These are phyloP conservation scores for Rhegmatorhina hoffmannsi DNA, from an alignment of 2,113 vertebrate genomes.

Conservation along the genomic window DNA sequence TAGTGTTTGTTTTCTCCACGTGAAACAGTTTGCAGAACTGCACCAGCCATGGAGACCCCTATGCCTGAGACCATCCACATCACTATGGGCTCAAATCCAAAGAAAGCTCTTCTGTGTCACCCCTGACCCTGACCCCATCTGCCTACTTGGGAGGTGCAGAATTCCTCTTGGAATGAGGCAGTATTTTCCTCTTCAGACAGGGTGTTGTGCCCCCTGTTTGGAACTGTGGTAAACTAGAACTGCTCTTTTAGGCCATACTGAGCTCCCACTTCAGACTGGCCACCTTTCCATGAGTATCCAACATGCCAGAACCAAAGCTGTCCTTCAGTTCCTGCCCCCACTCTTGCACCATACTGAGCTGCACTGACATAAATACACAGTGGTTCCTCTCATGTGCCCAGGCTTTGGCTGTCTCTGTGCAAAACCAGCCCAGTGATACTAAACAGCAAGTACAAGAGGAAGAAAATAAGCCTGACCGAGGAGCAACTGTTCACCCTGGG, in stretches of 20 bases:
- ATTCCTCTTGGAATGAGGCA: neutral
- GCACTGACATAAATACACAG: rapidly evolving
- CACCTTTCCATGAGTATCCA: neutral
- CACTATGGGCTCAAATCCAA: neutral
- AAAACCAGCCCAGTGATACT: neutral
- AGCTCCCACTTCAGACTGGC: neutral
- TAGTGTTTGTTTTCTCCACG: neutral
- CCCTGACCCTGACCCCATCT: neutral
- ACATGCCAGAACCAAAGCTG: neutral
- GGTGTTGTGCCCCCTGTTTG: neutral
- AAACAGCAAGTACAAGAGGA: neutral
- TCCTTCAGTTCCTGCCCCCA: neutral
- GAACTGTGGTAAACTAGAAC: neutral
- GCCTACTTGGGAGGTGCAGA: neutral
- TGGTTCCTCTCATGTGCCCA: neutral
- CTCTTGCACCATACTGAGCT: neutral
- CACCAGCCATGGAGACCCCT: neutral
- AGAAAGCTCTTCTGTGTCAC: neutral
- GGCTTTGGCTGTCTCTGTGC: neutral
- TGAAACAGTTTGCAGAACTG: neutral
- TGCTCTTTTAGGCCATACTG: neutral
- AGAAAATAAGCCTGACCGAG: neutral
- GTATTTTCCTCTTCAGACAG: neutral
- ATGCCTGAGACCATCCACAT: neutral
- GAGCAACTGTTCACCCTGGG: neutral